Evolutionary conservation across 2,888 invertebrate genomes (phyloP).

Genomic region (Epinotia bilunana): DNA sequence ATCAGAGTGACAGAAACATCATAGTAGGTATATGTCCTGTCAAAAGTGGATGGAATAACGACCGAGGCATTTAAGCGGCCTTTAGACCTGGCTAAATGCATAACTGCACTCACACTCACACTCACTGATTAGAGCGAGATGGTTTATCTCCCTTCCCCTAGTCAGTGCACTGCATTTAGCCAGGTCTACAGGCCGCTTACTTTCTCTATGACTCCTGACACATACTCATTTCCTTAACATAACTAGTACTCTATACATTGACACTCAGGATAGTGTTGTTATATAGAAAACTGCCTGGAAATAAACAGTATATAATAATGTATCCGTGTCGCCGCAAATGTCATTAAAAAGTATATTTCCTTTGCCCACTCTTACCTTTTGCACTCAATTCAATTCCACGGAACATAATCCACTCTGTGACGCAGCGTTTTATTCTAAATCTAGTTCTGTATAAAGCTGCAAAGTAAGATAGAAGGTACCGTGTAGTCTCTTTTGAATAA

Average conservation of each 20-base stretch:
- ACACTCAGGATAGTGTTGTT: neutral
- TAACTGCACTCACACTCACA: too few relatives aligned
- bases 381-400: slow-evolving; percentile 19
- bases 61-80: too few relatives aligned
- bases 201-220: neutral
- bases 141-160: too few relatives aligned
- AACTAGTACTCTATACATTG: too few relatives aligned
- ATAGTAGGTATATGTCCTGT: too few relatives aligned
- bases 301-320: neutral
- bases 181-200: neutral
- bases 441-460: slow-evolving; percentile 1
- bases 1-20: too few relatives aligned
- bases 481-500: neutral
- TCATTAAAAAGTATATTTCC: slow-evolving; percentile 1
- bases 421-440: slow-evolving; percentile 11
- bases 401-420: slow-evolving; percentile 11
- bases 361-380: neutral
- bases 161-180: too few relatives aligned
- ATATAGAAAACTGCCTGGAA: slow-evolving; percentile 1
- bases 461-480: neutral
- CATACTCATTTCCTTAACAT: neutral
- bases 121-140: too few relatives aligned
- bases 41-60: too few relatives aligned
- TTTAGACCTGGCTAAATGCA: too few relatives aligned
- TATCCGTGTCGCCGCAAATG: neutral